Percentiles rank a stretch among this genome's conserved stretches.
Conservation (phyloP, 1,140 invertebrate species). For the Euura saliciscinereae region DNA sequence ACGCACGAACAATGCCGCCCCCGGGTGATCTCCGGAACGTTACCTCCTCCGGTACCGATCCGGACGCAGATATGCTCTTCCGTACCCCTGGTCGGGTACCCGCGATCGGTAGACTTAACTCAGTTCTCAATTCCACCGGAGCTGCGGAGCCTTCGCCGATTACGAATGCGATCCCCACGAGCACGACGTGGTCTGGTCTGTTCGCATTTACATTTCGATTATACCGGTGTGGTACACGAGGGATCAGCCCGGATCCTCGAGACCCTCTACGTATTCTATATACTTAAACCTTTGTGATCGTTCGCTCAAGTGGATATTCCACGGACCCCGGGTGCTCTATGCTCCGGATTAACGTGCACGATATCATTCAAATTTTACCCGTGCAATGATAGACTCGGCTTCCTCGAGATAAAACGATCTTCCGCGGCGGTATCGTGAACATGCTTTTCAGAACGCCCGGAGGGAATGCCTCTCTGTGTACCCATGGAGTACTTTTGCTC, state of each 20-base stretch:
- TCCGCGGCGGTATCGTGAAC: neutral
- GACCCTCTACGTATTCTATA: neutral
- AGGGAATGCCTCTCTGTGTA: neutral
- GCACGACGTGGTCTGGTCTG: neutral
- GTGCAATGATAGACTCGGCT: constrained; percentile 1
- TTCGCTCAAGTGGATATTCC: neutral
- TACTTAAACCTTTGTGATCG: neutral
- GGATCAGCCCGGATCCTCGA: neutral
- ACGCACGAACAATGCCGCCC: constrained; percentile 1
- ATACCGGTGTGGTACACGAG: neutral
- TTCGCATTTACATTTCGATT: constrained; percentile 7
- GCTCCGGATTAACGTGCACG: neutral
- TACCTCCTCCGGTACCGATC: neutral
- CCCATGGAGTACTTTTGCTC: neutral
- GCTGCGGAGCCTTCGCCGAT: neutral
- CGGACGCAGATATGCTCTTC: neutral
- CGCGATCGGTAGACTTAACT: neutral
- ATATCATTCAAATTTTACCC: constrained; percentile 3
- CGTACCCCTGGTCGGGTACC: neutral
- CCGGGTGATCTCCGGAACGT: neutral
- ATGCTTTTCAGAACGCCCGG: neutral
- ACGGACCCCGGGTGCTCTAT: neutral
- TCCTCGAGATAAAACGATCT: neutral
- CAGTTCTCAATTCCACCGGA: neutral
- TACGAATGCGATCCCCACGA: neutral